phyloP scores from a whole-genome alignment of 2,113 vertebrate species.

The Daubentonia madagascariensis region DNA sequence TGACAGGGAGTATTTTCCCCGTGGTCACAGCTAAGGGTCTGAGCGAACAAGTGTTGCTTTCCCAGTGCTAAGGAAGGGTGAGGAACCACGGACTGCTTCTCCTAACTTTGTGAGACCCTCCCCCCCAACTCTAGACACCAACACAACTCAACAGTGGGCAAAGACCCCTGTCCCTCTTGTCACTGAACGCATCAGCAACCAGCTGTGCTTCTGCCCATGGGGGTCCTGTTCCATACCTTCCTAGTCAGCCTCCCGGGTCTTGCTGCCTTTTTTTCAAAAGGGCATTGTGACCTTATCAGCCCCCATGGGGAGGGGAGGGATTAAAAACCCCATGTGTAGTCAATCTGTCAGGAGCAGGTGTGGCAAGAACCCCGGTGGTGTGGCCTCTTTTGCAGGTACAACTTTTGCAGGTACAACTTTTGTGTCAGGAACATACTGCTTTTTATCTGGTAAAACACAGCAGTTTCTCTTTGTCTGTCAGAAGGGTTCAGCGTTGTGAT shows the following conservation, averaged over 20 bases:
- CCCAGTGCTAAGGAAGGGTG: background rate
- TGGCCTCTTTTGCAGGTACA: background rate
- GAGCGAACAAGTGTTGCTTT: background rate
- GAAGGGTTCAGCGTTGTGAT: background rate
- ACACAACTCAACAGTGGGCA: background rate
- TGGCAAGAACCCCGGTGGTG: background rate
- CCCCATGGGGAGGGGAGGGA: background rate
- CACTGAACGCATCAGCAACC: background rate
- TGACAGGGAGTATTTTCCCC: background rate
- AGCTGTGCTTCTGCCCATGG: background rate
- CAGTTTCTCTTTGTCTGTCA: background rate
- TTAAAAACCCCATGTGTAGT: background rate
- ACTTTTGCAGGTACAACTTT: background rate
- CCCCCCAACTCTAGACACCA: background rate
- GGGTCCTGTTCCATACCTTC: background rate
- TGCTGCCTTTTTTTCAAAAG: background rate
- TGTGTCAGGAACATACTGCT: background rate
- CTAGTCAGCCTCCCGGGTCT: background rate
- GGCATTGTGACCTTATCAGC: background rate
- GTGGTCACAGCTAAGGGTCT: background rate
- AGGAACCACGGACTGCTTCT: background rate
- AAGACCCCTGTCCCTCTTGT: background rate
- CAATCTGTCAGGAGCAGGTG: background rate
- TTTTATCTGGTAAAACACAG: background rate
- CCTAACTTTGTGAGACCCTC: background rate